phyloP scores from a whole-genome alignment of 2,113 vertebrate genomes.

The Elephas maximus region DNA sequence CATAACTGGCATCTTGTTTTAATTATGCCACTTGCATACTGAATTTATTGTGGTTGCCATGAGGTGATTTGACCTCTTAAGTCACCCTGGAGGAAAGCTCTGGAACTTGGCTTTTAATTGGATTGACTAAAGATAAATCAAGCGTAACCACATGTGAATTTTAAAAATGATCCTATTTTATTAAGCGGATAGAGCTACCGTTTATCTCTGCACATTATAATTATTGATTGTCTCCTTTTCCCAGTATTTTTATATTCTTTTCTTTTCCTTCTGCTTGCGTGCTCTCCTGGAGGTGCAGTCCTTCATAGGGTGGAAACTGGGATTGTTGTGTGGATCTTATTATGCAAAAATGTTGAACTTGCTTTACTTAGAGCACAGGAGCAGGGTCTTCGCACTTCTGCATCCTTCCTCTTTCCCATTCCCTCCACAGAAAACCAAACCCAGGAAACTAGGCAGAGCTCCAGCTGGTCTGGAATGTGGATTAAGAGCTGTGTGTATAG shows the following conservation, averaged over 20 bases:
- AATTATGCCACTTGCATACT: slow-evolving; percentile 61
- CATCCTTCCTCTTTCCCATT: not conserved
- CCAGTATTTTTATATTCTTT: not conserved
- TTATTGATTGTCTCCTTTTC: not conserved
- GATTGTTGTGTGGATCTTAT: slow-evolving; percentile 27
- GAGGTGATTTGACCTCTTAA: slow-evolving; percentile 53
- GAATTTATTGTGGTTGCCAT: slow-evolving; percentile 43
- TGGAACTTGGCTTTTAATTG: slow-evolving; percentile 68
- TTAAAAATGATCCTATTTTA: slow-evolving; percentile 39
- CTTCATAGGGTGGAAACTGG: slow-evolving; percentile 17
- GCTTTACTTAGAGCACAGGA: not conserved
- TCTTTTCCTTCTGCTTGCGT: slow-evolving; percentile 28
- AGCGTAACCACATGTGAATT: slow-evolving; percentile 42
- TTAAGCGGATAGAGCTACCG: slow-evolving; percentile 18
- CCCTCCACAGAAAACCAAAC: not conserved
- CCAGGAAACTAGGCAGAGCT: not conserved
- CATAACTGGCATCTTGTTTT: slow-evolving; percentile 72
- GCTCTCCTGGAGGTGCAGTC: not conserved
- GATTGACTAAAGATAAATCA: slow-evolving; percentile 63
- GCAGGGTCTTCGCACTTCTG: not conserved
- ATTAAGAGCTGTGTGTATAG: not conserved
- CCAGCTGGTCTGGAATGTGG: not conserved
- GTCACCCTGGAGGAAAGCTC: slow-evolving; percentile 59
- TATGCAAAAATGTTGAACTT: slow-evolving; percentile 33
- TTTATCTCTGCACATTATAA: not conserved